phyloP scores from a whole-genome alignment of 2,797 vertebrate species.

The Tarsius wallacei region DNA sequence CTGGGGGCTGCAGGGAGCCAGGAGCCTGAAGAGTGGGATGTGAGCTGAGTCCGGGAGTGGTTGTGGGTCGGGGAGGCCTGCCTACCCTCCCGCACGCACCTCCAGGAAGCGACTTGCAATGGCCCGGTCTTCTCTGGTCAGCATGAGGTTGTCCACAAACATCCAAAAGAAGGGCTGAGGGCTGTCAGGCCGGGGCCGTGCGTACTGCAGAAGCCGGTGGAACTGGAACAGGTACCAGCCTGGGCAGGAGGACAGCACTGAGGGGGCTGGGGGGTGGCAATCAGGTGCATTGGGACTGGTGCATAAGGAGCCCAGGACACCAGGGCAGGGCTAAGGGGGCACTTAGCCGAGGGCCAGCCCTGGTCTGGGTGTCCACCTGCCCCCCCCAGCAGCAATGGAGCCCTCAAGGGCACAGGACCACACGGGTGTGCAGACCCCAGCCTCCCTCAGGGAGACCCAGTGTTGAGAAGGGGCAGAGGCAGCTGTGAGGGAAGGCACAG shows the following conservation, averaged over 20 bases:
- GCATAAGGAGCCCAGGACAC: not conserved
- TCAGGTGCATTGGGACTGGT: not conserved
- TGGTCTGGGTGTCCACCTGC: not conserved
- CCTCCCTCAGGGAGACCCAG: not conserved
- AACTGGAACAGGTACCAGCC: constrained; percentile 69
- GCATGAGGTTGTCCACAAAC: constrained; percentile 71
- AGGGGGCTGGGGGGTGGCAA: not conserved
- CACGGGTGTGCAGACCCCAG: accelerated
- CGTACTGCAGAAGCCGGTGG: constrained; percentile 76
- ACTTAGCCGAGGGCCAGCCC: no score
- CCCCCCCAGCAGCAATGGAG: not conserved
- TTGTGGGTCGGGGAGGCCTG: not conserved
- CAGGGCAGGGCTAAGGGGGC: not conserved
- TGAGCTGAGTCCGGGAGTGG: no score
- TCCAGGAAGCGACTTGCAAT: constrained; percentile 74
- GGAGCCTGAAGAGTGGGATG: not conserved
- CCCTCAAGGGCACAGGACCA: not conserved
- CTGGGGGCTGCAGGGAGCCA: not conserved
- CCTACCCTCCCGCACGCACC: constrained; percentile 27
- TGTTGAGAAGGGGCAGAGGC: not conserved
- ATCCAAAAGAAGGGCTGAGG: constrained; percentile 65
- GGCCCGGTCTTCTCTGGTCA: constrained; percentile 51
- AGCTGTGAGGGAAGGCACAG: not conserved
- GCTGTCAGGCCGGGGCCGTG: not conserved
- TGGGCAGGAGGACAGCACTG: not conserved